phyloP scores from a whole-genome alignment of 2,797 vertebrate species.

The Chaunax sp. region DNA sequence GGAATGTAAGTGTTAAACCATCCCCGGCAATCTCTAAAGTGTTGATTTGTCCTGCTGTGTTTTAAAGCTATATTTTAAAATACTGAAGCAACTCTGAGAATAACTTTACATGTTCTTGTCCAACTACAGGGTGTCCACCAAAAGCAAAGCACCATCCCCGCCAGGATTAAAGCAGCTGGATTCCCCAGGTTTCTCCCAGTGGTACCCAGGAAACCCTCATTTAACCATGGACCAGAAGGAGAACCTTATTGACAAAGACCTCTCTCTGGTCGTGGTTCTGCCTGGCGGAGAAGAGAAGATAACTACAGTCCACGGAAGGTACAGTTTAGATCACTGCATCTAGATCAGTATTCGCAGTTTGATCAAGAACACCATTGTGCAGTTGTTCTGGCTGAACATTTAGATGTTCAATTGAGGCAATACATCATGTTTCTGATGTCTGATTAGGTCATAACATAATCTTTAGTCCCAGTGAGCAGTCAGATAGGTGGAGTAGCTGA shows the following conservation, averaged over 20 bases:
- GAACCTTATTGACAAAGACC: conserved; percentile 88
- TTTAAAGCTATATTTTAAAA: neutral
- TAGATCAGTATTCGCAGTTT: neutral
- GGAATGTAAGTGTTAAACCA: neutral
- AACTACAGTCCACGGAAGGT: conserved; percentile 92
- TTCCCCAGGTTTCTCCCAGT: conserved; percentile 79
- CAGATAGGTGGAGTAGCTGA: conserved; percentile 63
- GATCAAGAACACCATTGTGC: neutral
- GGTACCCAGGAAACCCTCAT: conserved; percentile 75
- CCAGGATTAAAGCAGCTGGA: conserved; percentile 83
- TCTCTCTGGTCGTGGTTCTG: conserved; percentile 90
- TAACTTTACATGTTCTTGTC: conserved; percentile 30
- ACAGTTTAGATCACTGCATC: conserved; percentile 39
- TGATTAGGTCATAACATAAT: conserved; percentile 44
- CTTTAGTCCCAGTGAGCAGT: conserved; percentile 59
- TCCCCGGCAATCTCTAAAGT: neutral
- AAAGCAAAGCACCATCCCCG: conserved; percentile 93
- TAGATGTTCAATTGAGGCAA: neutral
- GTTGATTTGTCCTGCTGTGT: conserved; percentile 9
- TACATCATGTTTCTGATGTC: conserved; percentile 26
- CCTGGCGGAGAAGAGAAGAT: conserved; percentile 90
- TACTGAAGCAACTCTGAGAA: conserved; percentile 19
- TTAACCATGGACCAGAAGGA: conserved; percentile 92
- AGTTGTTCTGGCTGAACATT: too few relatives aligned
- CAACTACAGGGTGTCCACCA: conserved; percentile 89